Conservation (phyloP, 2,888 invertebrate genomes). For the Petrolisthes cinctipes region DNA sequence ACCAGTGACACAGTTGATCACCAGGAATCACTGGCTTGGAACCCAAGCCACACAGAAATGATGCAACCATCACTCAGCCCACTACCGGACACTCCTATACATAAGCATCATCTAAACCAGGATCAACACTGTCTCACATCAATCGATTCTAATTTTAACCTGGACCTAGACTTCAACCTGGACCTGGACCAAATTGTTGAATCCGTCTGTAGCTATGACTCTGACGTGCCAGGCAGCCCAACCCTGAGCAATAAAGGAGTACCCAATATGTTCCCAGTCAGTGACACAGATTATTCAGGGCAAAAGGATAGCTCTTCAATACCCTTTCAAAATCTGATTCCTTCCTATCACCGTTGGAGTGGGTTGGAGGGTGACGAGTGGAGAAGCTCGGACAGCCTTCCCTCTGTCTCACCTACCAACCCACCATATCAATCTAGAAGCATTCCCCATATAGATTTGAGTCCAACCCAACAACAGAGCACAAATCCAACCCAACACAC, state of each 20-base stretch:
- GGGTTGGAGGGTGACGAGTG: background rate
- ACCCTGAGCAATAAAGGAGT: conserved; percentile 49
- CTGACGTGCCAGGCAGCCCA: conserved; percentile 30
- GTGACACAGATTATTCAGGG: conserved; percentile 26
- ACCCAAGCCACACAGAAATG: background rate
- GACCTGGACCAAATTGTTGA: conserved; percentile 23
- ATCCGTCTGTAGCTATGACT: conserved; percentile 28
- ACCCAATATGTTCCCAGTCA: conserved; percentile 53
- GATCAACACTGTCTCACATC: background rate
- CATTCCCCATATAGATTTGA: background rate
- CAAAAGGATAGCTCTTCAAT: conserved; percentile 8
- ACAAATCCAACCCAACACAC: no score
- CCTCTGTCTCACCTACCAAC: background rate
- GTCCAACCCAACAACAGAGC: no score
- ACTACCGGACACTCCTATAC: background rate
- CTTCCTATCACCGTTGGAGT: background rate
- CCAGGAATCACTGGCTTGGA: background rate
- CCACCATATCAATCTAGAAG: background rate
- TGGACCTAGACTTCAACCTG: no score
- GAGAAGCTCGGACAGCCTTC: background rate
- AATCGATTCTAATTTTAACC: background rate
- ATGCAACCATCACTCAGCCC: background rate
- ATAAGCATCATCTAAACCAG: background rate
- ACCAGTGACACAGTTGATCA: conserved; percentile 11
- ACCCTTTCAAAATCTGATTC: conserved; percentile 33